Evolutionary conservation across 2,888 invertebrate species (phyloP).

Genomic region (Cephus rjabovi): DNA sequence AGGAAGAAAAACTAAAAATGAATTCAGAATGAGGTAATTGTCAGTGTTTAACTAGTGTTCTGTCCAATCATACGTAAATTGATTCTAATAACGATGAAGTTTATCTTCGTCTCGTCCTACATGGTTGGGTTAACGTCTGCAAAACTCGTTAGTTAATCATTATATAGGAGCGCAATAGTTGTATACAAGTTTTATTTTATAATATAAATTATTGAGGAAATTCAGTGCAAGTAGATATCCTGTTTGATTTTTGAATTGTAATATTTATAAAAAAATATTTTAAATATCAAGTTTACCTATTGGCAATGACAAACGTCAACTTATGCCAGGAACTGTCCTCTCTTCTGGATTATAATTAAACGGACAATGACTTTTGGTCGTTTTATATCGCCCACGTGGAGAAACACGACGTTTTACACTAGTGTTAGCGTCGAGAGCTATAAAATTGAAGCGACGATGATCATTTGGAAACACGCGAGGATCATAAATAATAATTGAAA

Average conservation of each 20-base stretch:
- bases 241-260: not conserved
- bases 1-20: conserved; percentile 22
- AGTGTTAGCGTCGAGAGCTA: not conserved
- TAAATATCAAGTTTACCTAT: not conserved
- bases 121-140: conserved; percentile 8
- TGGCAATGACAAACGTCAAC: not conserved
- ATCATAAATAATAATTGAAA: not conserved
- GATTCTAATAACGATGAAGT: conserved; percentile 27
- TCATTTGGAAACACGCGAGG: not conserved
- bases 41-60: conserved; percentile 15
- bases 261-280: not conserved
- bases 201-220: not conserved
- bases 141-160: not conserved
- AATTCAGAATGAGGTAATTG: conserved; percentile 33
- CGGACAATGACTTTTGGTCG: not conserved
- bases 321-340: not conserved
- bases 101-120: conserved; percentile 29
- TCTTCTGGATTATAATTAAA: not conserved
- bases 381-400: not conserved
- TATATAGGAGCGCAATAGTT: not conserved
- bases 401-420: not conserved
- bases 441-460: not conserved
- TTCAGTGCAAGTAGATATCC: not conserved
- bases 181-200: not conserved
- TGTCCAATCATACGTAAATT: conserved; percentile 31